Conservation (phyloP, 2,113 vertebrate genomes). For the Atractosteus spatula region DNA sequence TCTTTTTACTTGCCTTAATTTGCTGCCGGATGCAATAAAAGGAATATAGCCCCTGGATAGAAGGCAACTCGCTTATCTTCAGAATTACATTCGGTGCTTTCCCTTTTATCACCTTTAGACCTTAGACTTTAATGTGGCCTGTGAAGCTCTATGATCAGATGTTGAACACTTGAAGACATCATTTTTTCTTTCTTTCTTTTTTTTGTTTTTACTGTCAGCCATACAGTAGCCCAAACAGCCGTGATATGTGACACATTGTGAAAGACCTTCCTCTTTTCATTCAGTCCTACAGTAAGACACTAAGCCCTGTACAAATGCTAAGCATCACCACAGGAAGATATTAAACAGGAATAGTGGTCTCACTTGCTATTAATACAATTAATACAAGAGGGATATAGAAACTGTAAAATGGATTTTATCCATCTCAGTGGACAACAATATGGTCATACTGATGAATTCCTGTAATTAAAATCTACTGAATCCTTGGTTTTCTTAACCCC, state of each 20-base stretch:
- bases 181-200: slow-evolving; percentile 29
- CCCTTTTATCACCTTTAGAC: slow-evolving; percentile 73
- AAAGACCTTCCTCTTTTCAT: too few species aligned
- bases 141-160: slow-evolving; percentile 46
- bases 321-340: neutral
- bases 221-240: slow-evolving; percentile 19
- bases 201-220: slow-evolving; percentile 44
- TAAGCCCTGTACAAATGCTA: neutral
- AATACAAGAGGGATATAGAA: neutral
- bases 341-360: neutral
- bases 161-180: slow-evolving; percentile 29
- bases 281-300: too few species aligned
- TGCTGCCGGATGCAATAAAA: slow-evolving; percentile 77
- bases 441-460: neutral
- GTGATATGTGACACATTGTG: slow-evolving; percentile 25
- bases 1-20: slow-evolving; percentile 73
- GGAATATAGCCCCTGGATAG: slow-evolving; percentile 67
- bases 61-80: slow-evolving; percentile 68
- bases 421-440: slow-evolving; percentile 2
- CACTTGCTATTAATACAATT: slow-evolving; percentile 3
- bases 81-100: slow-evolving; percentile 64
- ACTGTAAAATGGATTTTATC: neutral
- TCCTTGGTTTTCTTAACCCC: too few species aligned
- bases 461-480: too few species aligned
- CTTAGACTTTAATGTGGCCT: slow-evolving; percentile 69